Evolutionary conservation across 2,113 vertebrate genomes (phyloP).

Genomic region (Rhinoderma darwinii): DNA sequence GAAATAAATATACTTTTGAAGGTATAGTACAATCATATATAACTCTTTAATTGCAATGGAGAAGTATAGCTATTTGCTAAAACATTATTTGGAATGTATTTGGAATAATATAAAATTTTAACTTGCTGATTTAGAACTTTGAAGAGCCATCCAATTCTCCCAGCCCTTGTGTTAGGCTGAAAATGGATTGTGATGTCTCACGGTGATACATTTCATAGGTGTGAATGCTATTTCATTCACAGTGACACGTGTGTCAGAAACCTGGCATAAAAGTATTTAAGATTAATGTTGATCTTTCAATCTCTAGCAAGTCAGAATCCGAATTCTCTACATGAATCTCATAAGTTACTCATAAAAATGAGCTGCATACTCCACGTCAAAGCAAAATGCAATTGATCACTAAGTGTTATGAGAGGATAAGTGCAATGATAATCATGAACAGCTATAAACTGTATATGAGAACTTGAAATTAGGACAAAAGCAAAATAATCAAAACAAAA

Average conservation of each 20-base stretch:
- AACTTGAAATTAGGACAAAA: background rate
- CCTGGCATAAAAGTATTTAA: constrained; percentile 40
- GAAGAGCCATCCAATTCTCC: constrained; percentile 23
- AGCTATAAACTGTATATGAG: background rate
- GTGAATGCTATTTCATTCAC: constrained; percentile 50
- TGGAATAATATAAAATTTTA: constrained; percentile 2
- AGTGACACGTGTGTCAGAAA: constrained; percentile 42
- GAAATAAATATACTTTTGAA: too few species aligned
- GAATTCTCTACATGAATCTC: constrained; percentile 21
- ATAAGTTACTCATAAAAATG: constrained; percentile 29
- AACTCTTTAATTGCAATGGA: background rate
- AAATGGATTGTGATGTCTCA: constrained; percentile 44
- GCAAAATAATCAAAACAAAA: background rate
- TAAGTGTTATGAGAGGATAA: background rate
- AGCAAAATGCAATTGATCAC: background rate
- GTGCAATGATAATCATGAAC: background rate
- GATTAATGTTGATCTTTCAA: constrained; percentile 26
- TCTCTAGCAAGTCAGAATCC: background rate
- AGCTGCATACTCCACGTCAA: background rate
- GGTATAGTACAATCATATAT: too few species aligned
- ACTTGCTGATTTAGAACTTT: constrained; percentile 25
- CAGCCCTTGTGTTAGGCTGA: constrained; percentile 9
- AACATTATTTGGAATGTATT: background rate
- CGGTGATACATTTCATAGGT: constrained; percentile 36
- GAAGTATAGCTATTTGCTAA: background rate